These are phyloP conservation scores for Andrena praecox DNA, from an alignment of 2,888 invertebrate species.

Conservation along the genomic window DNA sequence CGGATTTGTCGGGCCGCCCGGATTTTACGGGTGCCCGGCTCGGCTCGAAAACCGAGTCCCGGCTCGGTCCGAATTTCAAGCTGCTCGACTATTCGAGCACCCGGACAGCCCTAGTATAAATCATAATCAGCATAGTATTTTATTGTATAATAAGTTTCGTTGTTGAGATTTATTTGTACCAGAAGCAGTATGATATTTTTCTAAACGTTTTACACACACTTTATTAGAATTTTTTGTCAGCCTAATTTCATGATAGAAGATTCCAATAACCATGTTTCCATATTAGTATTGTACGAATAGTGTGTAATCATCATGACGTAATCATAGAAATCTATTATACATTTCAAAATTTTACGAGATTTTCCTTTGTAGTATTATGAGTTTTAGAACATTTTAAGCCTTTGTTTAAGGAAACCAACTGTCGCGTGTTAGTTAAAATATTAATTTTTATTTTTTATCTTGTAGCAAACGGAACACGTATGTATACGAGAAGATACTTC, in stretches of 20 bases:
- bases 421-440: background rate
- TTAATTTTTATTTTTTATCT: conserved; percentile 28
- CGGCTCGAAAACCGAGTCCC: too few relatives aligned
- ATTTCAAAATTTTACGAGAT: conserved; percentile 7
- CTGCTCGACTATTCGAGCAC: too few relatives aligned
- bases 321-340: conserved; percentile 14
- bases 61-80: too few relatives aligned
- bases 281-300: background rate
- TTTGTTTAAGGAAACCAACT: background rate
- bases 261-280: conserved; percentile 10
- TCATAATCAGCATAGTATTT: conserved; percentile 12
- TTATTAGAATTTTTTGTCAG: conserved; percentile 22
- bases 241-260: background rate
- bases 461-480: background rate
- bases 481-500: background rate
- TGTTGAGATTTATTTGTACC: conserved; percentile 9
- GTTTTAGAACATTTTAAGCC: conserved; percentile 11
- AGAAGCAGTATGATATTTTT: conserved; percentile 13
- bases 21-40: too few relatives aligned
- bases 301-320: conserved; percentile 6
- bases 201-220: conserved; percentile 29
- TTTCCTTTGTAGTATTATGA: conserved; percentile 4
- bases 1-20: too few relatives aligned
- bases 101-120: background rate
- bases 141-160: conserved; percentile 9